A percentile compares a stretch with the other conserved stretches of the same genome.
phyloP scores from a whole-genome alignment of 2,113 vertebrate species.

The Variabilichromis moorii region DNA sequence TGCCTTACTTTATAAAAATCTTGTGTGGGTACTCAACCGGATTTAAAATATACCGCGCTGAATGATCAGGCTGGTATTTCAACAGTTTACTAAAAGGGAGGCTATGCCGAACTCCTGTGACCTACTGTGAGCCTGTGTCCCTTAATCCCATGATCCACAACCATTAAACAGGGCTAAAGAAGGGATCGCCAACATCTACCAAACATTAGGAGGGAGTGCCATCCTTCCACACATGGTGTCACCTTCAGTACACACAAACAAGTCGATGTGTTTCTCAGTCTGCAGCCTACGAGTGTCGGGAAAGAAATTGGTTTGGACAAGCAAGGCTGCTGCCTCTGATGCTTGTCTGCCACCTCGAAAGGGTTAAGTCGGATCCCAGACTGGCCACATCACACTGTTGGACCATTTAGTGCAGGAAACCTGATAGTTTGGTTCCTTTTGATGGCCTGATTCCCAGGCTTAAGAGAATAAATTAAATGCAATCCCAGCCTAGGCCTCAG shows the following conservation, averaged over 20 bases:
- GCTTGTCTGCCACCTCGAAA: constrained; percentile 25
- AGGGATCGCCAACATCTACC: constrained; percentile 15
- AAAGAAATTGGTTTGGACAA: neutral
- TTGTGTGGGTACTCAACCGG: neutral
- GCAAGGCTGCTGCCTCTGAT: neutral
- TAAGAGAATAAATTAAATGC: constrained; percentile 89
- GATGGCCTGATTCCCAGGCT: constrained; percentile 77
- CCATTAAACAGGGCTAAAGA: constrained; percentile 45
- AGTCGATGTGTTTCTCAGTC: neutral
- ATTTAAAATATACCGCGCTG: fast-evolving
- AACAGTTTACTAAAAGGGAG: constrained; percentile 23
- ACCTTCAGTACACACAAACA: neutral
- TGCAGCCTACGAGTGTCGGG: neutral
- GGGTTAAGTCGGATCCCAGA: constrained; percentile 46
- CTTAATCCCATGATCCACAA: constrained; percentile 48
- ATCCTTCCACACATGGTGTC: neutral
- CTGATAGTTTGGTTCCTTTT: constrained; percentile 78
- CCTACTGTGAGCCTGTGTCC: neutral
- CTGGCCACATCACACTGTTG: constrained; percentile 36
- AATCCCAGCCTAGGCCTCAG: constrained; percentile 79
- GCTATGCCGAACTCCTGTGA: neutral
- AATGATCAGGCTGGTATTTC: neutral
- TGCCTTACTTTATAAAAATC: neutral
- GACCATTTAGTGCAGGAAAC: constrained; percentile 71
- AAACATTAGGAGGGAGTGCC: neutral